These are phyloP conservation scores for Myanophis thanlyinensis DNA, from an alignment of 2,113 vertebrate species.

Conservation along the genomic window DNA sequence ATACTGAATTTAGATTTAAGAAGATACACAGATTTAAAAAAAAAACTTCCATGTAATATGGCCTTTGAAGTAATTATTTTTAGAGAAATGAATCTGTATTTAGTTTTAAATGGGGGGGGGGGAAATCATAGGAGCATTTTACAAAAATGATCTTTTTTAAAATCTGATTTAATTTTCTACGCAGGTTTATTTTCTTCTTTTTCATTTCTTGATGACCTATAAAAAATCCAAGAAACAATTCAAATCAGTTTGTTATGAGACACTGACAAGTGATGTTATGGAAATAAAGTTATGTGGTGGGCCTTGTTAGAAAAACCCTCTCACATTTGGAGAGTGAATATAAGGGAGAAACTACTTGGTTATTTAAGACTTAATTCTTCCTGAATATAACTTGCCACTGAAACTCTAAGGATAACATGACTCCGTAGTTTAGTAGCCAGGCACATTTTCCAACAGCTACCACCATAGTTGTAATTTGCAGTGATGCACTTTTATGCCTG, in stretches of 20 bases:
- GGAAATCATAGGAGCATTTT: slow-evolving; percentile 2
- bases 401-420: background rate
- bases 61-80: slow-evolving; percentile 44
- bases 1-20: slow-evolving; percentile 23
- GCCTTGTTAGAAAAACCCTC: background rate
- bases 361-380: background rate
- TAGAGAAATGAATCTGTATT: slow-evolving; percentile 16
- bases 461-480: background rate
- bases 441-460: background rate
- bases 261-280: slow-evolving; percentile 42
- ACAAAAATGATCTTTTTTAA: slow-evolving; percentile 27
- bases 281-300: slow-evolving; percentile 27
- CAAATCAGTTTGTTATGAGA: slow-evolving; percentile 45
- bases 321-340: background rate
- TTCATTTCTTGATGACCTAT: slow-evolving; percentile 55
- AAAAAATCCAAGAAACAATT: slow-evolving; percentile 23
- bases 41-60: slow-evolving; percentile 18
- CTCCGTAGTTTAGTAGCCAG: background rate
- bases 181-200: slow-evolving; percentile 5
- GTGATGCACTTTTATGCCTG: background rate
- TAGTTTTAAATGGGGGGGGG: slow-evolving; percentile 32
- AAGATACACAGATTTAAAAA: slow-evolving; percentile 32
- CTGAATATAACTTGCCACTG: background rate
- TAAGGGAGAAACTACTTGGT: background rate
- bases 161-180: slow-evolving; percentile 33